Evolutionary conservation across 2,888 invertebrate species (phyloP).

Genomic region (Creontiades dilutus): DNA sequence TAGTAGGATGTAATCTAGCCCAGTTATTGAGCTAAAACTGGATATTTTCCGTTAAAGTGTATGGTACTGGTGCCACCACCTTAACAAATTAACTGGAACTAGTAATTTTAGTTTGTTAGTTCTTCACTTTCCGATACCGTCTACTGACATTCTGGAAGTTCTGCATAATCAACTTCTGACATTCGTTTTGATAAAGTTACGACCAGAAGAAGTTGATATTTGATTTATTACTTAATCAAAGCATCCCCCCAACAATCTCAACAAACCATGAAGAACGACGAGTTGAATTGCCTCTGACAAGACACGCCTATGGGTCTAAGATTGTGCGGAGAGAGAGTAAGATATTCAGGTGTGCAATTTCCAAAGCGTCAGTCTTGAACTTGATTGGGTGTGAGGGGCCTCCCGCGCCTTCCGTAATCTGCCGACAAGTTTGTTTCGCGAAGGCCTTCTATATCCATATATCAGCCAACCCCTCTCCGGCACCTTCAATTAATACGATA

Average conservation of each 20-base stretch:
- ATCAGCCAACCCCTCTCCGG: slow-evolving; percentile 1
- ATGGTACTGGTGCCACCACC: too few relatives aligned
- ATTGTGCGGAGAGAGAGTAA: background rate
- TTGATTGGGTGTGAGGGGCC: slow-evolving; percentile 51
- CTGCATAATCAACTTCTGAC: too few relatives aligned
- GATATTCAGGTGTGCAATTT: slow-evolving; percentile 23
- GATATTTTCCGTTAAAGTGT: too few relatives aligned
- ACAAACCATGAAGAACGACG: background rate
- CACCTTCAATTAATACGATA: slow-evolving; percentile 55
- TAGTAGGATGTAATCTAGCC: too few relatives aligned
- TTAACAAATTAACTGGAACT: too few relatives aligned
- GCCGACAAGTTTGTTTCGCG: slow-evolving; percentile 6
- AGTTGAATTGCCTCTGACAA: background rate
- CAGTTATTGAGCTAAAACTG: too few relatives aligned
- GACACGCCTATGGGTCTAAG: background rate
- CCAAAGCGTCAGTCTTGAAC: slow-evolving; percentile 49
- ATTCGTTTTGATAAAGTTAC: too few relatives aligned
- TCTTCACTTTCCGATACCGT: too few relatives aligned
- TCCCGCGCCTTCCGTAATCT: background rate
- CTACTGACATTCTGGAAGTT: too few relatives aligned
- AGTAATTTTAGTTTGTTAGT: too few relatives aligned
- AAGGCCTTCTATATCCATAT: slow-evolving; percentile 32
- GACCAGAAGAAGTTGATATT: too few relatives aligned
- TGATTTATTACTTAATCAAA: background rate
- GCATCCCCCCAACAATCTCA: background rate